Evolutionary conservation across 30 jellyfish, hydroid and myxozoan genomes (phyloP), one percentile per base, ranked within the genome.

Genomic region (Pseudorhiza aurosa): DNA sequence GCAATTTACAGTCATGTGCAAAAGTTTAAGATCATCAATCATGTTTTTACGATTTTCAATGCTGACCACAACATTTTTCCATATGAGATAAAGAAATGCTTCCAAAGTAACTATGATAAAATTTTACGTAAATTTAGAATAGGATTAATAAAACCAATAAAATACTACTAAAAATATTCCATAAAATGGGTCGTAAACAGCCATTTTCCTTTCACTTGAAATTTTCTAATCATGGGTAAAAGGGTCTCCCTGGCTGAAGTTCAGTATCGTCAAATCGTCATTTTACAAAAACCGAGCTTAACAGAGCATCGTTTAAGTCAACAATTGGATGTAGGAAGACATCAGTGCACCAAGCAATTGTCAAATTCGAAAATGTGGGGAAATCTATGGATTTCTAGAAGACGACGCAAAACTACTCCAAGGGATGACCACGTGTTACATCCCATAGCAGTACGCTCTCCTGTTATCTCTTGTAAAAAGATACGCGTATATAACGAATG

Each of bases 391-490:
- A 62, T 62, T 29, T 14, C 10, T 62, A 63, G 77, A 18, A 24
- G 62, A 29, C 77, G 65, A 18, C 60, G 18, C 10, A 62, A 62
- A 62, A 62, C 77, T 8, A 29, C 77, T 5, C 77, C 62, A 62
- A 24, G 62, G 62, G 69, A 62, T 62, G 77, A 29, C 77, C 62
- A 62, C 62, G 21, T 62, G 21, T 8, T 62, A 24, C 55, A 15
- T 42, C 55, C 12, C 55, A 42, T 42, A 42, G 55, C 55, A 42
- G 55, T 42, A 42, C 55, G 55, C 55, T 42, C 9, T 42, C 55
- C 55, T 8, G 15, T 8, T 15, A 42, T 9, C 55, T 42, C 55
- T 42, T 42, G 55, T 42, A 42, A 42, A 42, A 42, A 9, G 55
- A 42, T 42, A 9, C 55, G n/a, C n/a, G n/a, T n/a, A n/a, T n/a